Base-by-base conservation (phyloP, 1,140 invertebrate genomes). In the Eurosta solidaginis region DNA sequence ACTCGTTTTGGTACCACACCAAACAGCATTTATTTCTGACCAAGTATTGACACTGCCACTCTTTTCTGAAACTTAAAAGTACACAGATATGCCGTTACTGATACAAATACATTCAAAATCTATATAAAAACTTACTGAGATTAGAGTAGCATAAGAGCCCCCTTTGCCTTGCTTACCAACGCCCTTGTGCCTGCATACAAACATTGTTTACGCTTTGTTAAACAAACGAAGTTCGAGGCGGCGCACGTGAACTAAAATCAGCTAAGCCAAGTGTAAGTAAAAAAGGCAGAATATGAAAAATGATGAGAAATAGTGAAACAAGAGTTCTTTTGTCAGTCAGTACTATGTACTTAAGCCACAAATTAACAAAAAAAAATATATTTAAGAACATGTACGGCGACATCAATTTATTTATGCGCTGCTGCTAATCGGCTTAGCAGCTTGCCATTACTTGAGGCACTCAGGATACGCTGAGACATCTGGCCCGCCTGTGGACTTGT, bases 361-460 rank as follows among this genome's bases (percentile, higher is more conserved):
- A 27, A 33, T 25, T 14, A 59, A 27, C 29, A 22, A 10, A 2
- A 9, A 54, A 22, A 20, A 25, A 59, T 40, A 17, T 40, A n/a
- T n/a, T n/a, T 68, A 40, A 40, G 59, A 68, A 68, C 59, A 68
- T 40, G n/a, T 20, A 10, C 33, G 59, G 1, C 59, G 59, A 68
- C 59, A 68, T 40, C 59, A 68, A 68, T 36, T 40, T 68, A 40
- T 68, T 68, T 68, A 68, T 68, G 33, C 59, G 59, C 36, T 68
- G 59, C n/a, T 6, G 6, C 17, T 68, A 68, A 68, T 68, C 59
- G 59, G 59, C 59, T 68, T 68, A 68, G 59, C 59, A 40, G 59
- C 33, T 40, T 1, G 59, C 59, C 59, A 68, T 1, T n/a, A 3
- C 0, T 17, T n/a, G 3, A 42, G 9, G 3, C 6, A 5, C 2